A percentile compares a stretch with the other conserved stretches of the same genome.
phyloP scores from a whole-genome alignment of 2,113 vertebrate species.

The Ptychochromis oligacanthus region DNA sequence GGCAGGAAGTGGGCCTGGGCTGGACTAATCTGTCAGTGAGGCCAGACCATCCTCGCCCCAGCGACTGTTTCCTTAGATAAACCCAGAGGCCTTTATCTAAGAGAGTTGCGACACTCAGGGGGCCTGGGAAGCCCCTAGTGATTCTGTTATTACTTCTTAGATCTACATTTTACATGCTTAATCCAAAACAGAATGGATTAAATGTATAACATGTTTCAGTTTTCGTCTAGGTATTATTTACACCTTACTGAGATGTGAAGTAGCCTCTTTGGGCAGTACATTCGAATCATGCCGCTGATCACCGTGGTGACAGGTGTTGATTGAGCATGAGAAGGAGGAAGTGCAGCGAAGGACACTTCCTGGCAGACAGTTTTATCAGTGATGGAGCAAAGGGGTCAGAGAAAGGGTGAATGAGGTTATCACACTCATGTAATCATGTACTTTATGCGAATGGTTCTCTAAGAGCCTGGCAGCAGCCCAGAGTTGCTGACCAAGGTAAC shows the following conservation, averaged over 20 bases:
- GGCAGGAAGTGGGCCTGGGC: slow-evolving; percentile 97
- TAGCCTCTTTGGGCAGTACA: background rate
- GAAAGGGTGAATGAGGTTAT: slow-evolving; percentile 74
- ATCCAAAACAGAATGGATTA: slow-evolving; percentile 6
- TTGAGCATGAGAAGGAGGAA: slow-evolving; percentile 90
- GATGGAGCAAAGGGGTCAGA: slow-evolving; percentile 68
- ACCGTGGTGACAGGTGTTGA: slow-evolving; percentile 90
- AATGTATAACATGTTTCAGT: background rate
- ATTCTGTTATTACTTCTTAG: slow-evolving; percentile 61
- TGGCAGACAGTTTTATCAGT: slow-evolving; percentile 82
- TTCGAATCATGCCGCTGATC: slow-evolving; percentile 54
- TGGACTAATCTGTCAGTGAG: slow-evolving; percentile 96
- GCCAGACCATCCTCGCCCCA: slow-evolving; percentile 93
- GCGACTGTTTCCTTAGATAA: slow-evolving; percentile 99
- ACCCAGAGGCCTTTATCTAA: slow-evolving; percentile 79
- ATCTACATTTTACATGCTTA: slow-evolving; percentile 39
- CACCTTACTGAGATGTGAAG: background rate
- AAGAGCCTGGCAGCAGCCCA: slow-evolving; percentile 47
- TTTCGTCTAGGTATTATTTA: background rate
- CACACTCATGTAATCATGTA: slow-evolving; percentile 43
- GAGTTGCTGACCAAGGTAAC: slow-evolving; percentile 71
- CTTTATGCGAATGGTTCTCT: slow-evolving; percentile 22
- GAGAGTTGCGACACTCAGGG: slow-evolving; percentile 72
- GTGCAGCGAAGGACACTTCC: slow-evolving; percentile 78
- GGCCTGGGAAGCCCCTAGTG: slow-evolving; percentile 76